These are phyloP conservation scores for Sylvilagus bachmani DNA, from an alignment of 2,113 vertebrate species.

Conservation along the genomic window DNA sequence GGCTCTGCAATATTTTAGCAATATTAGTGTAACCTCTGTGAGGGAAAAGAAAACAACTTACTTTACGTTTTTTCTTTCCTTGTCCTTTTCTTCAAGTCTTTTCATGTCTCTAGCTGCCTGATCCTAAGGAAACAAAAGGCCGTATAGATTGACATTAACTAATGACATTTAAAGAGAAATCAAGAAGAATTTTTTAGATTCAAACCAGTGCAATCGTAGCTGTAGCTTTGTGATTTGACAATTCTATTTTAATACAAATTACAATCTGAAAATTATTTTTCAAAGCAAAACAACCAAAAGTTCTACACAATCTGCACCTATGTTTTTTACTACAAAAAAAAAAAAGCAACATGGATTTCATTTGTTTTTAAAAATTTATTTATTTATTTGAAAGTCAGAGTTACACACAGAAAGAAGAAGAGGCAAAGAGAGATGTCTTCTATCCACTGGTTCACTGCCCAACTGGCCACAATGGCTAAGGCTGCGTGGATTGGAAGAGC, in stretches of 20 bases:
- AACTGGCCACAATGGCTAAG: no score
- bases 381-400: neutral
- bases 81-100: slow-evolving; percentile 98
- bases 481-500: no score
- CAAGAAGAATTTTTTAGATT: slow-evolving; percentile 31
- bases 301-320: neutral
- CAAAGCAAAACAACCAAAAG: slow-evolving; percentile 21
- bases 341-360: neutral
- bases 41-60: slow-evolving; percentile 89
- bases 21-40: slow-evolving; percentile 63
- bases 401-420: no score
- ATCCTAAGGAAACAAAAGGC: slow-evolving; percentile 89
- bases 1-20: neutral
- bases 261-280: slow-evolving; percentile 28
- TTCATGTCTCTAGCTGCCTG: slow-evolving; percentile 99
- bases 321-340: neutral
- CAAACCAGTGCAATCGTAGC: neutral
- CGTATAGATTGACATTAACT: slow-evolving; percentile 61
- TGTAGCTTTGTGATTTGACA: neutral
- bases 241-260: neutral
- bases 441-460: no score
- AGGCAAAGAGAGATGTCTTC: no score
- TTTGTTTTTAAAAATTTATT: no score
- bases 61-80: slow-evolving; percentile 96
- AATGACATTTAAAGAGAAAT: slow-evolving; percentile 60